Evolutionary conservation across 2,888 invertebrate species (phyloP), one percentile per base, ranked within the genome.

Genomic region (Leptogaster cylindrica): DNA sequence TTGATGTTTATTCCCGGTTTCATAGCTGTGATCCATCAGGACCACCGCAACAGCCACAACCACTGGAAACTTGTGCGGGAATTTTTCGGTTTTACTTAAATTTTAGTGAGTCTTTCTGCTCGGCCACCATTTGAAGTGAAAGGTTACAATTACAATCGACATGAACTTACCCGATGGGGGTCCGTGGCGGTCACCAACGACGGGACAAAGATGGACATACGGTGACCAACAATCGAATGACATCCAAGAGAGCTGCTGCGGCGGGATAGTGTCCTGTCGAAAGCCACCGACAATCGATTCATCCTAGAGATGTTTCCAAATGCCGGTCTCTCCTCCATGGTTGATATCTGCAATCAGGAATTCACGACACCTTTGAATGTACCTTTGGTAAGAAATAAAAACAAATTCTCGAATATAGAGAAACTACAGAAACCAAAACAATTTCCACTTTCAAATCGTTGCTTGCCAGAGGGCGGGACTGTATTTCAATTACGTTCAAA

Each of bases 181-280:
- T 88, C 88, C 48, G 75, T 72, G 25, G 77, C 75, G 5, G 70
- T 65, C 52, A 78, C 70, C 31, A 79, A 69, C 63, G 85, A 82
- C 65, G 86, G 85, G 76, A 83, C 84, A 78, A 87, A 88, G 67
- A 87, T 85, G 12, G 88, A 88, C 68, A 88, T 84, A 18, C 89
- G 82, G 41, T 88, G 84, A 2, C 87, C 88, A 25, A 88, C 84
- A 71, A 88, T 83, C 10, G 88, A 85, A 70, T 87, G 83, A 77
- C 87, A 87, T 68, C 87, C 88, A 71, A 88, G 87, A 77, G 87
- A 88, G 80, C 87, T 87, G 69, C 88, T 83, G 52, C 88, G 83
- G 23, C 65, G 65, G 12, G 36, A n/a, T 33, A 87, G 86, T 83
- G 86, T 76, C 71, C 84, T 82, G 75, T 84, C 84, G 75, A 83